These are phyloP conservation scores for Schizothorax lantsangensis DNA, from an alignment of 2,797 vertebrate genomes.

Conservation along the genomic window DNA sequence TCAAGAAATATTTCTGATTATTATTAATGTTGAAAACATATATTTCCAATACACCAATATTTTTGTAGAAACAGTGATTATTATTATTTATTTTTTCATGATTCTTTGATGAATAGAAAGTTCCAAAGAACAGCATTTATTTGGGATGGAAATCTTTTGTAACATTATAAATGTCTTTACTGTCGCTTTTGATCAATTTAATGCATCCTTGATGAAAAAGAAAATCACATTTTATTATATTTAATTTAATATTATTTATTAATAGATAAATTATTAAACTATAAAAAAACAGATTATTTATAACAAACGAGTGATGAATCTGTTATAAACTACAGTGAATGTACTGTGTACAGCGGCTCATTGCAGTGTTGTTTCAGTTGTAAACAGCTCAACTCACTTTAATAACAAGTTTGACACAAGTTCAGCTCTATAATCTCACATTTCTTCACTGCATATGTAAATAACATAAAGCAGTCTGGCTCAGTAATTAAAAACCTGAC, in stretches of 20 bases:
- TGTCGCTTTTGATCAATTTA: neutral
- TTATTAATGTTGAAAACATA: neutral
- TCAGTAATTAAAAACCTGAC: slow-evolving; percentile 13
- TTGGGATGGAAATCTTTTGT: neutral
- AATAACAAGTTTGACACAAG: neutral
- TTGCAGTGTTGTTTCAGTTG: neutral
- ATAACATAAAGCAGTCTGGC: neutral
- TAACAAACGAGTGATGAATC: no score
- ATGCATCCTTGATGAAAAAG: neutral
- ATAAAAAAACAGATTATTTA: neutral
- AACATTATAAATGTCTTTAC: no score
- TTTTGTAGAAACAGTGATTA: neutral
- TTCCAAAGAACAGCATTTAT: neutral
- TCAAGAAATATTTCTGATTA: neutral
- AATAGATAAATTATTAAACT: no score
- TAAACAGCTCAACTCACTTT: neutral
- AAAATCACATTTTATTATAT: neutral
- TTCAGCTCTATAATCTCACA: neutral
- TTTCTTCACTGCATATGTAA: neutral
- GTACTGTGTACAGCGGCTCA: no score
- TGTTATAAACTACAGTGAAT: no score
- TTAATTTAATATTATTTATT: neutral
- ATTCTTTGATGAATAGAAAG: neutral
- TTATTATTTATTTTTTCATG: no score
- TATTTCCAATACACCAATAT: no score